Evolutionary conservation across 2,113 vertebrate genomes (phyloP), one percentile per base, ranked within the genome.

Genomic region (Mionectes macconnelli): DNA sequence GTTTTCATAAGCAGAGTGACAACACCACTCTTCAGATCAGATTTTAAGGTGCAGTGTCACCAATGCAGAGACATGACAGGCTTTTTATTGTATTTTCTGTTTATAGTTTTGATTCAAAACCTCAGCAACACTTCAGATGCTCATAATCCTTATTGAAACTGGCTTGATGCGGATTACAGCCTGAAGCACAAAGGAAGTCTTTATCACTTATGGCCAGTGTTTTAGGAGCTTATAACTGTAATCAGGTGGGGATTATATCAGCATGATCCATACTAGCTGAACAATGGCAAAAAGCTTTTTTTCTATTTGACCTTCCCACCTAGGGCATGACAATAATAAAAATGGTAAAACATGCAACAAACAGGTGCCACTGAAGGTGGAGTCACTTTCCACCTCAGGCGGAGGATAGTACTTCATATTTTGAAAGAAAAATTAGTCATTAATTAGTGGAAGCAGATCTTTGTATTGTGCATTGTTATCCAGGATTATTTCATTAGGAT

Each of bases 401-500:
- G 52, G 47, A 72, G 37, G 42, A 69, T 8, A 57, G 30, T 37
- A 47, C n/a, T 87, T 55, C 9, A 8, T 50, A n/a, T 59, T 95
- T 84, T n/a, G n/a, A 73, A 84, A 73, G 85, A 92, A 97, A 95
- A 96, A 87, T 72, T 35, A 73, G 18, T 52, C 77, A 66, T 88
- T 96, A 95, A 97, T 96, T 96, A 96, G 86, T 64, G 55, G 91
- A 82, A 89, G 90, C 60, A 70, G 94, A 92, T 90, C 87, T 50
- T 93, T 92, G 76, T 87, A 87, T 81, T 30, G 88, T 78, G 40
- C 88, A 91, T 96, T 82, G 86, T 97, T 97, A 97, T 96, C 97
- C 96, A 96, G 96, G 96, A 97, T 97, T 97, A 97, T 95, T 97
- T 97, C 96, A 94, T 96, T 96, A 97, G 81, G 86, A 96, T 66